phyloP scores from a whole-genome alignment of 2,113 vertebrate genomes.

The Pithys albifrons region DNA sequence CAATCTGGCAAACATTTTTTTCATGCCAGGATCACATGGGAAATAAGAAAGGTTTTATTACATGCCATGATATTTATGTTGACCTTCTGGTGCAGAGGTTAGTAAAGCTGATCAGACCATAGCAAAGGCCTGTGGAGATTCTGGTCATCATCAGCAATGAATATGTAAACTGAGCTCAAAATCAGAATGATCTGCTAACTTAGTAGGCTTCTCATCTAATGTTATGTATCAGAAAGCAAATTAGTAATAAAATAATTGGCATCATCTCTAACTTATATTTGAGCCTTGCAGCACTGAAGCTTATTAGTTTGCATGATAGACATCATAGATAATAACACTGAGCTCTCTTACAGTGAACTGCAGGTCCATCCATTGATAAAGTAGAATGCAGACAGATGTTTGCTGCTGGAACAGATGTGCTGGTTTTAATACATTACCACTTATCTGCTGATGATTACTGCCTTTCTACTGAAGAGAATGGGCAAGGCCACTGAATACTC shows the following conservation, averaged over 20 bases:
- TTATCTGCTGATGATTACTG: constrained; percentile 1
- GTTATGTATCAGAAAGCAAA: neutral
- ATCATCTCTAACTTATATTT: neutral
- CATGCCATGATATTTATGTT: neutral
- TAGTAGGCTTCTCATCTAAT: neutral
- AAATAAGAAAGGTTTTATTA: neutral
- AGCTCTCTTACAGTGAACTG: neutral
- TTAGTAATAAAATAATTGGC: neutral
- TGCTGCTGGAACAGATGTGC: neutral
- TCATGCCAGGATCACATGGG: neutral
- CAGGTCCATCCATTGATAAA: neutral
- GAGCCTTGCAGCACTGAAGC: neutral
- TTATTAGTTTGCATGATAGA: neutral
- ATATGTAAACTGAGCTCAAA: neutral
- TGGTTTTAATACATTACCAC: neutral
- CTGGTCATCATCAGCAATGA: neutral
- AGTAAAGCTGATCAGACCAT: neutral
- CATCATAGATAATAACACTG: neutral
- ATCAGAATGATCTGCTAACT: neutral
- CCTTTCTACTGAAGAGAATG: neutral
- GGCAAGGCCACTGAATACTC: neutral
- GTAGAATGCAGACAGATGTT: neutral
- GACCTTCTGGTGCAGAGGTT: neutral
- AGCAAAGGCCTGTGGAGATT: neutral
- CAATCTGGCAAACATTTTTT: neutral